Percentiles rank a stretch among this genome's conserved stretches.
These are phyloP conservation scores for Cephus pygmeus DNA, from an alignment of 2,888 invertebrate genomes.

Conservation along the genomic window DNA sequence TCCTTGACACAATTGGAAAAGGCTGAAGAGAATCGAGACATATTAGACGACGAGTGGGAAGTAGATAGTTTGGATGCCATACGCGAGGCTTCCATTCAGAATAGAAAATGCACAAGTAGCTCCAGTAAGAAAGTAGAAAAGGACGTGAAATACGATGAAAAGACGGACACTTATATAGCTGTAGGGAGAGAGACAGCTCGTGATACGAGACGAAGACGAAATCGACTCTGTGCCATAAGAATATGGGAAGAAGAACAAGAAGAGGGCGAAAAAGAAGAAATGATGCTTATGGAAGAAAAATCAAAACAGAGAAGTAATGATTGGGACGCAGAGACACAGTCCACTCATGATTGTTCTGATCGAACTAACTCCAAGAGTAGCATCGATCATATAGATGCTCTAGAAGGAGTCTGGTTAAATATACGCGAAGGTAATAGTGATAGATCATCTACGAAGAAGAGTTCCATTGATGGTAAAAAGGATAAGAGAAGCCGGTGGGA, in stretches of 20 bases:
- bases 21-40: slow-evolving; percentile 42
- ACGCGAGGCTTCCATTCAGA: slow-evolving; percentile 30
- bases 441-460: not conserved
- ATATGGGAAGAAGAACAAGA: slow-evolving; percentile 64
- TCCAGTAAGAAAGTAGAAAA: slow-evolving; percentile 49
- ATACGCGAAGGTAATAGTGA: not conserved
- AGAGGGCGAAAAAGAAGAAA: slow-evolving; percentile 57
- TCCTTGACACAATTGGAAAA: slow-evolving; percentile 57
- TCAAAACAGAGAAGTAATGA: slow-evolving; percentile 22
- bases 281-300: slow-evolving; percentile 43
- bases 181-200: slow-evolving; percentile 34
- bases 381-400: not conserved
- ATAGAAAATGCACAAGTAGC: slow-evolving; percentile 23
- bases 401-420: not conserved
- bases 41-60: slow-evolving; percentile 60
- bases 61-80: slow-evolving; percentile 59
- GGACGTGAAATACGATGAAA: slow-evolving; percentile 55
- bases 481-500: slow-evolving; percentile 29
- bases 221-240: slow-evolving; percentile 48
- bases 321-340: slow-evolving; percentile 42
- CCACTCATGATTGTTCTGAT: slow-evolving; percentile 24
- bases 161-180: slow-evolving; percentile 59
- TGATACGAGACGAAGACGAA: slow-evolving; percentile 38
- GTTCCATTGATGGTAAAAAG: slow-evolving; percentile 22
- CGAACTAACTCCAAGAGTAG: not conserved